Base-by-base conservation (phyloP, 2,113 vertebrate genomes). In the Hippocampus comes region DNA sequence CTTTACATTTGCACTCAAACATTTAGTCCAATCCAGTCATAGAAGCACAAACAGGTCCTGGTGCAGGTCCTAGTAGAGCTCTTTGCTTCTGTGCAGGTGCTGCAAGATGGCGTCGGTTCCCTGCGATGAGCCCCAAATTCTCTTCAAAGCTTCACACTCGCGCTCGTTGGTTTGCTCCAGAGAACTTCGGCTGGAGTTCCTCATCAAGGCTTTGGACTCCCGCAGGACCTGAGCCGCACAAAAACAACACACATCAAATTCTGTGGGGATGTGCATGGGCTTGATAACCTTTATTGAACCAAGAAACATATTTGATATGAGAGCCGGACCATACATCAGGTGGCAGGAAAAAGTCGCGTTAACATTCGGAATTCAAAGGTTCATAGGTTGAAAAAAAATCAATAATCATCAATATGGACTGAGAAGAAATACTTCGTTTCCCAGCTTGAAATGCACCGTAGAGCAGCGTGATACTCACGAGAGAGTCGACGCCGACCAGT, bases 51-150 rank as follows among this genome's bases (percentile, higher is more conserved):
- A 6, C 17, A 6, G 48, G 17, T 20, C 48, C 48, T 5, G 3
- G 27, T 71, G 59, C 63, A 0, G 72, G 91, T 91, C 89, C 85
- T 94, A 98, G 83, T 94, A 95, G 79, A 97, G 94, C 67, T 97
- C 95, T 0, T 95, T 95, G 81, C 95, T 95, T 82, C 92, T 94
- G 91, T 99, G 97, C 75, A 99, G 90, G 74, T 97, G 95, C 86
- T 94, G 95, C 71, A 99, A 87, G 87, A 99, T 97, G 53, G 97
- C 95, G 91, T 99, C 96, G 79, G 96, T 96, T 56, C 97, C 97
- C 88, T 99, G 96, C 0, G 94, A 92, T 0, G 96, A 98, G 55
- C 96, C 96, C 96, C 97, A 99, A 71, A 99, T 94, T 73, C 95
- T 95, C 93, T 95, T 97, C 75, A 99, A 85, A 14, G 94, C 94